phyloP scores from a whole-genome alignment of 2,888 invertebrate species.

The Uropetala carovei region DNA sequence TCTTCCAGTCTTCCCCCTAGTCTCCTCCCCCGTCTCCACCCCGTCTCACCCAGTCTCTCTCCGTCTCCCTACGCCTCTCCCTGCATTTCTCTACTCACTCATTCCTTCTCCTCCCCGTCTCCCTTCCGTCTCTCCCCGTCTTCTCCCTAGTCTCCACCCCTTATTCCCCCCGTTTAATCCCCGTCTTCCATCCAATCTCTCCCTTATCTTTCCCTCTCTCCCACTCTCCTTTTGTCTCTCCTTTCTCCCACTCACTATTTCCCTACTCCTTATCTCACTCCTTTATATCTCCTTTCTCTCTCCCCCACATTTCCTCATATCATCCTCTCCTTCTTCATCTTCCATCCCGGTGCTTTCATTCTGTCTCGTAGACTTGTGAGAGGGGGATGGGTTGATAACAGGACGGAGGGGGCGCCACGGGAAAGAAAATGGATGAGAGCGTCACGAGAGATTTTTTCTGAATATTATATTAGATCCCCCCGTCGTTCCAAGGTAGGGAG shows the following conservation, averaged over 20 bases:
- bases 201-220: not conserved
- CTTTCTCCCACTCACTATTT: not conserved
- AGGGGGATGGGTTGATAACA: not conserved
- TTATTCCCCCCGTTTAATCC: not conserved
- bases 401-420: not conserved
- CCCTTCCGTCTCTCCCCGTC: not conserved
- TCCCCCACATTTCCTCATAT: not conserved
- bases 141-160: no score
- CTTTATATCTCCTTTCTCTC: no score
- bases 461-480: not conserved
- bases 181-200: not conserved
- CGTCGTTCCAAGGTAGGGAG: not conserved
- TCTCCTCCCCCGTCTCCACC: not conserved
- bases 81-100: not conserved
- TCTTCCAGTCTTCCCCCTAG: not conserved
- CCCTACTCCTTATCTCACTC: not conserved
- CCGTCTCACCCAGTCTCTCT: no score
- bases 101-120: not conserved
- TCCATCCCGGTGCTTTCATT: not conserved
- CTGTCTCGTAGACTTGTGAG: not conserved
- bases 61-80: not conserved
- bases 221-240: not conserved
- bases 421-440: slow-evolving; percentile 17
- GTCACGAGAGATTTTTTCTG: not conserved
- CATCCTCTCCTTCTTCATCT: not conserved